These are phyloP conservation scores for Cotesia congregata DNA, from an alignment of 2,888 invertebrate genomes.

Conservation along the genomic window DNA sequence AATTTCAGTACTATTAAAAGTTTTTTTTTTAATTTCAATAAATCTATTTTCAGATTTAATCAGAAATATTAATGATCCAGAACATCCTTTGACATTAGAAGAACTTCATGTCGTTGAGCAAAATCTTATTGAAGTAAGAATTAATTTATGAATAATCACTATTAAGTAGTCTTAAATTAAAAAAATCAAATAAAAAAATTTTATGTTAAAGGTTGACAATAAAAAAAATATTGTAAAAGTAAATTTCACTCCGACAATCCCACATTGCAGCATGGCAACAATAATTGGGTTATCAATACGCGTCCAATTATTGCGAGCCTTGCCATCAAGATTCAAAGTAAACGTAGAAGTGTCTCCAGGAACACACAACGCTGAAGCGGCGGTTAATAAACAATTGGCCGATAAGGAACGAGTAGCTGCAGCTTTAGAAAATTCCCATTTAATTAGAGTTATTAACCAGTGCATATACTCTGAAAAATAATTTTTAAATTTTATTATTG, in stretches of 20 bases:
- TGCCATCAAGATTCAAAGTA: slow-evolving; percentile 89
- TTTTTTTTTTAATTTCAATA: no score
- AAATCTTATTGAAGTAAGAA: slow-evolving; percentile 75
- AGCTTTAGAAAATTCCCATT: slow-evolving; percentile 92
- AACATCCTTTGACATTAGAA: slow-evolving; percentile 96
- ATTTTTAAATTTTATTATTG: slow-evolving; percentile 1
- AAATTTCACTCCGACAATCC: slow-evolving; percentile 96
- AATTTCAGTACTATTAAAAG: no score
- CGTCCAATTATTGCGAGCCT: slow-evolving; percentile 88
- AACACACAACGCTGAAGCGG: slow-evolving; percentile 90
- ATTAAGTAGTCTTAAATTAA: not conserved
- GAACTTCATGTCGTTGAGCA: slow-evolving; percentile 94
- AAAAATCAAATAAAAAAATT: not conserved
- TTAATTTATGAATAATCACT: not conserved
- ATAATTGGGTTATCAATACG: slow-evolving; percentile 92
- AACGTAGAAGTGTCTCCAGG: slow-evolving; percentile 92
- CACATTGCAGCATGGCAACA: slow-evolving; percentile 99
- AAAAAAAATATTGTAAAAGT: slow-evolving; percentile 80
- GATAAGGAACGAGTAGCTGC: slow-evolving; percentile 99
- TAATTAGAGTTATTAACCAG: slow-evolving; percentile 94
- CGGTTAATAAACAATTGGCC: slow-evolving; percentile 96
- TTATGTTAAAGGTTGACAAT: slow-evolving; percentile 77
- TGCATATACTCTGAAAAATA: slow-evolving; percentile 74
- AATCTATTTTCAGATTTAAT: slow-evolving; percentile 80
- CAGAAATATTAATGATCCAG: slow-evolving; percentile 95